A percentile compares a stretch with the other conserved stretches of the same genome.
phyloP scores from a whole-genome alignment of 2,113 vertebrate genomes.

The Piprites chloris region DNA sequence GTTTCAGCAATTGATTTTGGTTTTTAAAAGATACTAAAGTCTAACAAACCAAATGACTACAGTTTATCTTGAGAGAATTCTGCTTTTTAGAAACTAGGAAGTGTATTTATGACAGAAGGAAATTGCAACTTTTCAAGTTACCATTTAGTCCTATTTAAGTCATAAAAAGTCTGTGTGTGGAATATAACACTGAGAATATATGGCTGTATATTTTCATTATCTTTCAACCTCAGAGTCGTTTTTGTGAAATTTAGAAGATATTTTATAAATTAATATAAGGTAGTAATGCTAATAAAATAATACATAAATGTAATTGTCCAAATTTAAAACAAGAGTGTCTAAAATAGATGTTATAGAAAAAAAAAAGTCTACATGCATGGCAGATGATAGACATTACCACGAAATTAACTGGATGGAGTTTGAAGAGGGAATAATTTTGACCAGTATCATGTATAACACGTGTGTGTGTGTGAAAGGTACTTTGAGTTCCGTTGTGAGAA shows the following conservation, averaged over 20 bases:
- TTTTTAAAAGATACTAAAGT: background rate
- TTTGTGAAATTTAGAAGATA: background rate
- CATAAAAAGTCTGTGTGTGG: background rate
- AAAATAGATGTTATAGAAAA: background rate
- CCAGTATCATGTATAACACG: rapidly evolving
- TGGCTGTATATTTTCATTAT: background rate
- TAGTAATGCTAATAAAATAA: background rate
- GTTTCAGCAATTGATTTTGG: background rate
- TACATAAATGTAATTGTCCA: background rate
- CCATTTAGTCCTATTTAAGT: background rate
- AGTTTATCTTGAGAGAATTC: background rate
- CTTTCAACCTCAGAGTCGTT: background rate
- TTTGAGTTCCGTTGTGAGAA: background rate
- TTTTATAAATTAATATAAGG: background rate
- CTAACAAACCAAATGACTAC: background rate
- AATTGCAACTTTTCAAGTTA: background rate
- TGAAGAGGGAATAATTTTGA: background rate
- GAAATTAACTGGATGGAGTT: background rate
- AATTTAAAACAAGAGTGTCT: background rate
- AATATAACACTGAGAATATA: background rate
- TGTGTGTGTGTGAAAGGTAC: background rate
- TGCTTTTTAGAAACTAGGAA: background rate
- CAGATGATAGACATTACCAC: background rate
- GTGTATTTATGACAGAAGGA: background rate
- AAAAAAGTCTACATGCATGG: background rate